phyloP scores from a whole-genome alignment of 2,113 vertebrate genomes.

The Nyctereutes procyonoides region DNA sequence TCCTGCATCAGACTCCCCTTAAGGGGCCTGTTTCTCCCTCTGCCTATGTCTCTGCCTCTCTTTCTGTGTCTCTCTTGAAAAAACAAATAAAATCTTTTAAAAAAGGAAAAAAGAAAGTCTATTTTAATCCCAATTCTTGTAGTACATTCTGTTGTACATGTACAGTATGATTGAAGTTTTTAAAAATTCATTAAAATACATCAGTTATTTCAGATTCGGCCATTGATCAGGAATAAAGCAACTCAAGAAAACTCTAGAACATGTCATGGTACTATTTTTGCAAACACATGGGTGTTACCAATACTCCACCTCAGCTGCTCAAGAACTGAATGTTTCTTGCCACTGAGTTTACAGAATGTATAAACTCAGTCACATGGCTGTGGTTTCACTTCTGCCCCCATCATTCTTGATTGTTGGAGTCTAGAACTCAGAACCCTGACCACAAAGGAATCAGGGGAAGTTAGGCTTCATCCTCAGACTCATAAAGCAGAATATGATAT shows the following conservation, averaged over 20 bases:
- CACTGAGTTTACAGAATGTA: rapidly evolving
- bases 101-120: not conserved
- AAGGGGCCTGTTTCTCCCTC: no score
- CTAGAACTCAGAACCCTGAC: not conserved
- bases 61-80: no score
- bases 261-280: rapidly evolving
- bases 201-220: no score
- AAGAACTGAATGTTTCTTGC: not conserved
- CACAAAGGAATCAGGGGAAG: not conserved
- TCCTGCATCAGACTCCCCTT: no score
- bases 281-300: not conserved
- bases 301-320: not conserved
- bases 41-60: no score
- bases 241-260: no score
- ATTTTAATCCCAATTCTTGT: not conserved
- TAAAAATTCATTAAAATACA: not conserved
- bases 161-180: not conserved
- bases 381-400: rapidly evolving
- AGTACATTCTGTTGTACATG: not conserved
- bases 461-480: not conserved
- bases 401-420: not conserved
- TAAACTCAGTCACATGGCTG: rapidly evolving
- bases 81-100: no score
- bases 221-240: not conserved
- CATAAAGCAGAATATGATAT: not conserved